Base-by-base conservation (phyloP, 2,113 vertebrate genomes). In the Cephalopterus ornatus region DNA sequence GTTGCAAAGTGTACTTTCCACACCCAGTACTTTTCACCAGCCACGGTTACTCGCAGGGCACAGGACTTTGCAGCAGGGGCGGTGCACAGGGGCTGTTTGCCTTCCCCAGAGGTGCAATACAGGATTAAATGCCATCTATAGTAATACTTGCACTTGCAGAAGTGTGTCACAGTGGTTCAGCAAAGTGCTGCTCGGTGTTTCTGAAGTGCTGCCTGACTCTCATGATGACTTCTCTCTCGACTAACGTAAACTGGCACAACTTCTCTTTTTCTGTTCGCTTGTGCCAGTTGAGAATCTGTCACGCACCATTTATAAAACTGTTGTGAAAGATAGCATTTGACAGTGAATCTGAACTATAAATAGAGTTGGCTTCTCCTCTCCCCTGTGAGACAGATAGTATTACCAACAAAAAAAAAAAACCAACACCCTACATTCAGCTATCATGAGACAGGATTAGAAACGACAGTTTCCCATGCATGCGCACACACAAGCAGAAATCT, bases 331-430 rank as follows among this genome's bases (percentile, higher is more conserved):
- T 6, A 86, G 94, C 65, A 65, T 66, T 95, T 89, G 96, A 95
- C 93, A 96, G 94, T 24, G 73, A 92, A 78, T 86, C 55, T 78
- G 73, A 71, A 42, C 91, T 96, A 96, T 92, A 96, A 95, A 96
- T 96, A 97, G 83, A 73, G 44, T 33, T 81, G 95, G 94, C 93
- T 97, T 86, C 65, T 90, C 35, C 65, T 74, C 55, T 95, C 44
- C 65, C 86, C 86, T 81, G 86, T 30, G 80, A 96, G 80, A 95
- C 95, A 87, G 93, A 92, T 91, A 96, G 84, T 84, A 87, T 95
- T 95, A 92, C 90, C 35, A 76, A 87, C 82, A 73, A 61, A 86
- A 90, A 58, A 50, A 75, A 87, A 58, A 58, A 22, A 22, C 12
- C 62, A 24, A 23, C n/a, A 47, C 3, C 28, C 35, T 80, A 42